Evolutionary conservation across 64 coral and sea anemone genomes (phyloP), one percentile per base, ranked within the genome.

Genomic region (Pocillopora damicornis): DNA sequence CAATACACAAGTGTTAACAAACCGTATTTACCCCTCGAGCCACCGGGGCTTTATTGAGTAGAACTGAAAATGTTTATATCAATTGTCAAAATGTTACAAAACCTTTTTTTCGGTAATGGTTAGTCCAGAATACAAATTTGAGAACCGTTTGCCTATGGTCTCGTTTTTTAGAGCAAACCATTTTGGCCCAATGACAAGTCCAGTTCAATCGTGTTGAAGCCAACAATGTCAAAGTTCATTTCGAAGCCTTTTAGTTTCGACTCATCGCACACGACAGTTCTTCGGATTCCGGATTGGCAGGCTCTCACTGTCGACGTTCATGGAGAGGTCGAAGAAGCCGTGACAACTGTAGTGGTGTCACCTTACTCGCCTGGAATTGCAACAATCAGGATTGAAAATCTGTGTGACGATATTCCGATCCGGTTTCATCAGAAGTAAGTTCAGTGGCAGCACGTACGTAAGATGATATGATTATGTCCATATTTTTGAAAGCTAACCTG

Each of bases 331-430:
- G 88, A 95, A 42, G 97, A 87, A 10, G 88, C 93, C 17, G 90
- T 94, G 6, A 95, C 90, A 15, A 99, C 97, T 35, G 93, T 99
- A 84, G 93, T 99, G 62, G 86, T 99, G 61, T 88, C 86, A 61
- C 75, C 87, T 35, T 92, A 79, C 57, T 95, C 90, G 26, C 86
- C 90, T 75, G 87, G 88, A 20, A 86, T 88, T 85, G 93, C 83
- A 15, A 95, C 97, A 2, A 88, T 96, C 25, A 91, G 88, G 20
- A 87, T 99, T 11, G 97, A 99, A 61, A 99, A 99, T 58, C 91
- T 99, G 42, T 99, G 97, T 73, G 90, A 95, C 5, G 86, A 95
- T 57, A 90, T 92, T 56, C 36, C 93, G 68, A 88, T 99, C 65
- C 76, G 75, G 38, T 93, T 95, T 63, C 34, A 87, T 11, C 97